Percentiles rank a stretch among this genome's conserved stretches.
Conservation (phyloP, 2,113 vertebrate genomes). For the Epinephelus moara region DNA sequence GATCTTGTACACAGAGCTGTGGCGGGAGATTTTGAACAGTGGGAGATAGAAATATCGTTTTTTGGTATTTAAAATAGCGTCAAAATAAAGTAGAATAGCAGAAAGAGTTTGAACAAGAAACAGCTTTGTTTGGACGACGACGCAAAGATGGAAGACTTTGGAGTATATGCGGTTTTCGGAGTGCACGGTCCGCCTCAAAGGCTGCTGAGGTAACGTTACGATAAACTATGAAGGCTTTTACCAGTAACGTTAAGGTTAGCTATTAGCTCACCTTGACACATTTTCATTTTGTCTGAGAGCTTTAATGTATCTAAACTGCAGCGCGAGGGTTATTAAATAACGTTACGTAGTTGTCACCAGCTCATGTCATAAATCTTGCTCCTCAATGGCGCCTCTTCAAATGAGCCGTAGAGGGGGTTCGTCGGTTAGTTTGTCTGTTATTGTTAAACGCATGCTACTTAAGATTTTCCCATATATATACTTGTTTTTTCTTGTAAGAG, state of each 20-base stretch:
- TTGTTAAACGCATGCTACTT: background rate
- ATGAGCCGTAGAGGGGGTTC: background rate
- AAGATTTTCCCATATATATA: accelerated
- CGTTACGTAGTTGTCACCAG: background rate
- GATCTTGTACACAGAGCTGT: constrained; percentile 22
- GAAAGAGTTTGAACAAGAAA: too few relatives aligned
- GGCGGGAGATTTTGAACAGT: constrained; percentile 67
- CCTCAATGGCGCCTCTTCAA: constrained; percentile 9
- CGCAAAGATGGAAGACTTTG: constrained; percentile 79
- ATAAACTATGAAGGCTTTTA: background rate
- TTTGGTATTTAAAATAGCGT: background rate
- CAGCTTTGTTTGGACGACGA: background rate
- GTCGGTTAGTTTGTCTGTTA: background rate
- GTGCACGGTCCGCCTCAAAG: constrained; percentile 74
- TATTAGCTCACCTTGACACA: background rate
- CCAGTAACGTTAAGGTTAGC: background rate
- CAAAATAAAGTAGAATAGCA: background rate
- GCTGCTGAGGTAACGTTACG: constrained; percentile 74
- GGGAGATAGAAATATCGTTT: background rate
- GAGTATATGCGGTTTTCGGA: constrained; percentile 81
- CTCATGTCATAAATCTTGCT: background rate
- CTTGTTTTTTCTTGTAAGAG: background rate
- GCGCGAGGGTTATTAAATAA: background rate
- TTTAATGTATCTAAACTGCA: background rate
- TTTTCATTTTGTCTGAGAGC: accelerated